Base-by-base conservation (phyloP, 2,888 invertebrate species). In the Athalia rosae region DNA sequence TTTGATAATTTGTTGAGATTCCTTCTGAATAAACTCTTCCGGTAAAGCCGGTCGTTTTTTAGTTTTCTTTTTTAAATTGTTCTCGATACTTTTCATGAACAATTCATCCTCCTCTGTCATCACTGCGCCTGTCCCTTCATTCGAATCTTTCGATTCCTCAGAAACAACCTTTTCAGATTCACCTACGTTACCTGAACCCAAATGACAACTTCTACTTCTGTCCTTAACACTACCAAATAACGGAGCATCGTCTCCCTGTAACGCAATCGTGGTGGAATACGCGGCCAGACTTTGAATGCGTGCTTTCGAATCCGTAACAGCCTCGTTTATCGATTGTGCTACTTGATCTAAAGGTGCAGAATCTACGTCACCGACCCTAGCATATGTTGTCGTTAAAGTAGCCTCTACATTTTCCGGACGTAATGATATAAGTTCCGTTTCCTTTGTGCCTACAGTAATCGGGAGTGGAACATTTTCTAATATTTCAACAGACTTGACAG, bases 211-310 rank as follows among this genome's bases (percentile, higher is more conserved):
- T 62, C 74, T 74, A 74, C 80, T 87, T 79, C 88, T 87, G 83
- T 87, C 84, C 81, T 85, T 87, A 77, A 88, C 85, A 82, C 89
- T 89, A 80, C 88, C 88, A 74, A 89, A 89, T 43, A 89, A 76
- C 13, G 86, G 82, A 59, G 82, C 79, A 43, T 87, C 83, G 64
- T 83, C 82, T 66, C 67, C 74, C 28, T 81, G 79, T 9, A 79
- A 77, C 63, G 76, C 79, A 80, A 71, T 58, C 48, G n/a, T 13
- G 43, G 61, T 61, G 50, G 71, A 76, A 76, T 59, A 67, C 62
- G 58, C 41, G 28, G 66, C 15, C 47, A 78, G 61, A 71, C 77
- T 76, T 76, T 74, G 69, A 43, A 78, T 63, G 41, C 71, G 77
- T 13, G 74, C 43, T 6, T 76, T 67, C 13, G 63, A 50, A 58